A percentile compares a stretch with the other conserved stretches of the same genome.
Conservation (phyloP, 2,113 vertebrate genomes). For the Piaya cayana region DNA sequence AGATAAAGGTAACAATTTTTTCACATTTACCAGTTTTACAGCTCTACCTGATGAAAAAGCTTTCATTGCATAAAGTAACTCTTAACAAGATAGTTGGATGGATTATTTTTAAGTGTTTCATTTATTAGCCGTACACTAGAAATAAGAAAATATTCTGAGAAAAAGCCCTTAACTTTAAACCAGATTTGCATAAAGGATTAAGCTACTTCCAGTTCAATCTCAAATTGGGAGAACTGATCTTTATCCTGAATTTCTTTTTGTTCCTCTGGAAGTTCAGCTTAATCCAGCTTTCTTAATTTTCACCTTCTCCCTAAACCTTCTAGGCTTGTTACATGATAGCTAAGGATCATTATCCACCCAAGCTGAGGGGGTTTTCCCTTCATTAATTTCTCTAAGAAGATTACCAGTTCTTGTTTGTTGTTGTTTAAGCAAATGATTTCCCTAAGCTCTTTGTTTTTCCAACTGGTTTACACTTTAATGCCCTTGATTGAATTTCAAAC, state of each 20-base stretch:
- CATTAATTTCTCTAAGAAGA: slow-evolving; percentile 99
- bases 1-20: slow-evolving; percentile 3
- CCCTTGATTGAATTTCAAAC: slow-evolving; percentile 96
- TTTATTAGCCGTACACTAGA: slow-evolving; percentile 32
- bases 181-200: slow-evolving; percentile 87
- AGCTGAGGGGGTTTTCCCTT: slow-evolving; percentile 85
- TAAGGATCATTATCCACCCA: slow-evolving; percentile 80
- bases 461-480: slow-evolving; percentile 99
- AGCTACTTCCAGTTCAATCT: slow-evolving; percentile 84
- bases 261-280: slow-evolving; percentile 84
- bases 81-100: background rate
- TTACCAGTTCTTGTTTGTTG: slow-evolving; percentile 96
- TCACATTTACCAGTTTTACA: background rate
- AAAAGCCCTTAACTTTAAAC: slow-evolving; percentile 75
- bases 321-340: slow-evolving; percentile 84
- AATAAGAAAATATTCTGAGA: slow-evolving; percentile 31
- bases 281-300: slow-evolving; percentile 90
- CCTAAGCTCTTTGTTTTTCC: slow-evolving; percentile 99
- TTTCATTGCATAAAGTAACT: background rate
- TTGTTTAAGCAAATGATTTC: slow-evolving; percentile 99
- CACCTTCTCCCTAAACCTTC: slow-evolving; percentile 94
- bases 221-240: slow-evolving; percentile 82
- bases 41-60: background rate
- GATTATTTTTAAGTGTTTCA: slow-evolving; percentile 36
- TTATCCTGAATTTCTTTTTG: slow-evolving; percentile 90